These are phyloP conservation scores for Carassius auratus DNA, from an alignment of 2,113 vertebrate genomes.

Conservation along the genomic window DNA sequence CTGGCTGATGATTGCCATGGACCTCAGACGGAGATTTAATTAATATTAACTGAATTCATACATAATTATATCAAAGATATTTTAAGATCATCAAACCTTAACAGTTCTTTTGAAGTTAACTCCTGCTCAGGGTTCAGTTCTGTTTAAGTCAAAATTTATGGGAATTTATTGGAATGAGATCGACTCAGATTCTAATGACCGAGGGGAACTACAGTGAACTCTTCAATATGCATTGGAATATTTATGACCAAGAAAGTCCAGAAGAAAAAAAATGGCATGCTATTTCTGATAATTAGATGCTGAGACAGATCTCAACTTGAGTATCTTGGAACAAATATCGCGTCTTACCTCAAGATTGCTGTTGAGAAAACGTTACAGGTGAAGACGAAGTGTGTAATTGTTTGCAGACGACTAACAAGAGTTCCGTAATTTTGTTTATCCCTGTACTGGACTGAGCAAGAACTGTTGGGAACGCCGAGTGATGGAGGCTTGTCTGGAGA, in stretches of 20 bases:
- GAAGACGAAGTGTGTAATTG: background rate
- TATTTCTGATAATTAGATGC: conserved; percentile 20
- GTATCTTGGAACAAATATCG: conserved; percentile 19
- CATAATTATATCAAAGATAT: background rate
- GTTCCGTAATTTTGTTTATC: conserved; percentile 36
- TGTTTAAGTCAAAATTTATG: background rate
- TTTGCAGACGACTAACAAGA: conserved; percentile 18
- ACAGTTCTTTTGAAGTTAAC: conserved; percentile 9
- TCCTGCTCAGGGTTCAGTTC: background rate
- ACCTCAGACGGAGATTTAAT: background rate
- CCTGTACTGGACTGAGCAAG: conserved; percentile 9
- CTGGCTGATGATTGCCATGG: background rate
- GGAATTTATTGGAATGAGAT: conserved; percentile 8
- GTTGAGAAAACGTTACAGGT: conserved; percentile 40
- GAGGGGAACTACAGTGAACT: background rate
- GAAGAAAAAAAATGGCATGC: background rate
- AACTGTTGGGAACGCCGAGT: background rate
- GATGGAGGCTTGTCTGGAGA: conserved; percentile 48
- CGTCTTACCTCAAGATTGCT: conserved; percentile 71
- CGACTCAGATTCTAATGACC: background rate
- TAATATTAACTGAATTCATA: conserved; percentile 29
- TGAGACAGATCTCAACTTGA: conserved; percentile 37
- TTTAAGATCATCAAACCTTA: conserved; percentile 13
- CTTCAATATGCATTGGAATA: conserved; percentile 31
- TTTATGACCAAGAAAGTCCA: conserved; percentile 5